phyloP scores from a whole-genome alignment of 2,888 invertebrate species.

The Allolobophora icterica region DNA sequence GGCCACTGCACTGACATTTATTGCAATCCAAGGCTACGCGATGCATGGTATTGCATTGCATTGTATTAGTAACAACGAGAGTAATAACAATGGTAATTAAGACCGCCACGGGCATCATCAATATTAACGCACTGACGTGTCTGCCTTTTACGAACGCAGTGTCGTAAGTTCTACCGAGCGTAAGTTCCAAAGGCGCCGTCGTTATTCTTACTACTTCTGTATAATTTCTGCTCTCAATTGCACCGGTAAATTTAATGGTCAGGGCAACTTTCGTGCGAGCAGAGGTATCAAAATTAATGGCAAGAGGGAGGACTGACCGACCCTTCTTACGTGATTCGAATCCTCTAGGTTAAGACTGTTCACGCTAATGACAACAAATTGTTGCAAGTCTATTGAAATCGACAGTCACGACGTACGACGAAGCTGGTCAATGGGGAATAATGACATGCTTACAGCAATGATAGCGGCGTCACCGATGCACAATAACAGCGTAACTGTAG shows the following conservation, averaged over 20 bases:
- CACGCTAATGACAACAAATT: not conserved
- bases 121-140: not conserved
- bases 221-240: not conserved
- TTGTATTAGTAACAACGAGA: not conserved
- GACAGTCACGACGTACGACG: not conserved
- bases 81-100: too few species aligned
- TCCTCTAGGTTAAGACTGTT: not conserved
- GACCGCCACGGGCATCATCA: not conserved
- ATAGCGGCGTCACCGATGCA: not conserved
- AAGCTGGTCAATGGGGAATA: not conserved
- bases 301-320: not conserved
- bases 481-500: not conserved
- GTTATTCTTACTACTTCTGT: not conserved
- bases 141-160: not conserved
- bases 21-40: too few species aligned
- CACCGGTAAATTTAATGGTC: not conserved
- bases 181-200: not conserved
- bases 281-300: not conserved
- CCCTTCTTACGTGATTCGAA: not conserved
- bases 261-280: not conserved
- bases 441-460: not conserved
- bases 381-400: not conserved
- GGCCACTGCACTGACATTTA: not conserved
- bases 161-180: too few species aligned
- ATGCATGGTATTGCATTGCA: not conserved